Conservation (phyloP, 2,888 invertebrate genomes). For the Salpingus planirostris region DNA sequence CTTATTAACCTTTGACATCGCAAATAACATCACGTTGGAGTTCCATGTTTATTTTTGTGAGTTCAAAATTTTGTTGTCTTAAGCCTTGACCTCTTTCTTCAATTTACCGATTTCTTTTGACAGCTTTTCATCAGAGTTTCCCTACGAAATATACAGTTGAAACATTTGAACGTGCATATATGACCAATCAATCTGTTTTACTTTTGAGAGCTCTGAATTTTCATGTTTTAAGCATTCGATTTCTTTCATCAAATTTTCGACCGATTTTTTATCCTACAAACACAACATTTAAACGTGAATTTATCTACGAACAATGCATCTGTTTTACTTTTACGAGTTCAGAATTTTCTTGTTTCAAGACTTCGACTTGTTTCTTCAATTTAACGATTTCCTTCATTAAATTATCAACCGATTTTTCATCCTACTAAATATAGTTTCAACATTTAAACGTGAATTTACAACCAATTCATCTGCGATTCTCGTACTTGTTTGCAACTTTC, state of each 20-base stretch:
- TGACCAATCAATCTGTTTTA: neutral
- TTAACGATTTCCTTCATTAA: neutral
- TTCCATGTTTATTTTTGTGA: neutral
- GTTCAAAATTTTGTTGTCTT: neutral
- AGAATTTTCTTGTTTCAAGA: neutral
- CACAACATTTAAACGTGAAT: conserved; percentile 1
- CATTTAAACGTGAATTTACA: neutral
- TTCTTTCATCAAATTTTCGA: too few relatives aligned
- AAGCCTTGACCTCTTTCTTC: neutral
- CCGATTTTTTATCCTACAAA: too few relatives aligned
- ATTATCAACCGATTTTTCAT: neutral
- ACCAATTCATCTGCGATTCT: neutral
- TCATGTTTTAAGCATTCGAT: too few relatives aligned
- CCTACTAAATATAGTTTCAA: neutral
- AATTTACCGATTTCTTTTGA: neutral
- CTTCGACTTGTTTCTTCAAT: neutral
- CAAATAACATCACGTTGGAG: neutral
- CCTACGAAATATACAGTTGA: neutral
- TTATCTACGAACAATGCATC: too few relatives aligned
- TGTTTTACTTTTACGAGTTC: too few relatives aligned
- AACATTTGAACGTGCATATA: neutral
- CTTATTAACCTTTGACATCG: neutral
- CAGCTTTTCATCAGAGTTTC: neutral
- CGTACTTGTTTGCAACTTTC: neutral
- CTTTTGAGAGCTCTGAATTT: too few relatives aligned